Conservation (phyloP, 2,113 vertebrate species). For the Platichthys stellatus region DNA sequence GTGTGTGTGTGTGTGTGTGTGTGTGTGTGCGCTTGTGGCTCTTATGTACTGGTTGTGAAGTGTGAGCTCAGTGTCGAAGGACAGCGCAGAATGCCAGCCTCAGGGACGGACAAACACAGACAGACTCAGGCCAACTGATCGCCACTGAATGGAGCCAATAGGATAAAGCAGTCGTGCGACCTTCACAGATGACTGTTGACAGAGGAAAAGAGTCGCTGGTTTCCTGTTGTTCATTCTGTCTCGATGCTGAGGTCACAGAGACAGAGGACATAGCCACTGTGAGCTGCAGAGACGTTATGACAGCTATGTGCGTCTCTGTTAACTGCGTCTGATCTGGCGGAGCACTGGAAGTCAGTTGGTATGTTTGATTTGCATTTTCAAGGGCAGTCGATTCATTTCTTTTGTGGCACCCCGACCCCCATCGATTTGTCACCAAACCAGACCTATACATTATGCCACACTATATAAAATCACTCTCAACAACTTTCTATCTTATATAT, state of each 20-base stretch:
- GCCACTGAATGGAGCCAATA: constrained; percentile 41
- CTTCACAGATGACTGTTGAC: constrained; percentile 50
- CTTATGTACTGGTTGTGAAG: constrained; percentile 27
- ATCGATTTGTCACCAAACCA: no score
- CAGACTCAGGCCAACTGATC: constrained; percentile 27
- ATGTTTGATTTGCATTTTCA: no score
- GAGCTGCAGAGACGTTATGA: no score
- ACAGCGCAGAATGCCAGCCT: constrained; percentile 54
- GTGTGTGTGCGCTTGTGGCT: not conserved
- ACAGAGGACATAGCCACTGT: constrained; percentile 13
- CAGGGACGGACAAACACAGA: constrained; percentile 32
- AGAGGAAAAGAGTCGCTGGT: not conserved
- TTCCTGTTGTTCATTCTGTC: constrained; percentile 19
- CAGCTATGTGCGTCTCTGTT: no score
- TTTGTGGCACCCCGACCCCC: no score
- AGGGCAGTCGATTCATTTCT: no score
- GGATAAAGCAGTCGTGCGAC: constrained; percentile 62
- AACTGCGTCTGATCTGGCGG: no score
- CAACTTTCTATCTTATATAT: no score
- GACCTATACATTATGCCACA: no score
- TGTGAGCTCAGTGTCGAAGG: constrained; percentile 60
- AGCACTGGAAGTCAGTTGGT: no score
- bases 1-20: no score
- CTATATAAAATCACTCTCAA: no score
- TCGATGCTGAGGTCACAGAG: constrained; percentile 20